These are phyloP conservation scores for Himalopsyche kuldschensis DNA, from an alignment of 2,888 invertebrate species.

Conservation along the genomic window DNA sequence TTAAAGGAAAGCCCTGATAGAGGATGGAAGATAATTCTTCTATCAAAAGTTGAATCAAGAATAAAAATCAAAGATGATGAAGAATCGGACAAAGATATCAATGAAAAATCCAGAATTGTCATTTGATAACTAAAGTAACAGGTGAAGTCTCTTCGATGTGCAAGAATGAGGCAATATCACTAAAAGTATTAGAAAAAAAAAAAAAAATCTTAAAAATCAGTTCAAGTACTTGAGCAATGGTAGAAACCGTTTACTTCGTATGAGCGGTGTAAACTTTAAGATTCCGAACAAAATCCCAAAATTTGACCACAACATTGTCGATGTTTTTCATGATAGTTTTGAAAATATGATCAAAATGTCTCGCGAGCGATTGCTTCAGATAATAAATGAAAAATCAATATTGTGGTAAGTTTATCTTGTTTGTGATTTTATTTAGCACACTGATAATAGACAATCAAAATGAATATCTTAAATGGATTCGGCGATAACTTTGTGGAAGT, in stretches of 20 bases:
- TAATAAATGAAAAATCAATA: not conserved
- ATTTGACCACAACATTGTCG: not conserved
- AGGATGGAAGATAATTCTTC: not conserved
- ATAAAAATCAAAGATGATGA: not conserved
- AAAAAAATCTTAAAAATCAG: not conserved
- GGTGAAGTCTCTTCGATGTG: not conserved
- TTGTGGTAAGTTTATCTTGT: not conserved
- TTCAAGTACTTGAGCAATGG: not conserved
- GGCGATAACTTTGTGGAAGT: no score
- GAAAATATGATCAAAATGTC: not conserved
- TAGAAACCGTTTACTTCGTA: not conserved
- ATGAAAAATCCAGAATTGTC: not conserved
- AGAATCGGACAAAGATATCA: not conserved
- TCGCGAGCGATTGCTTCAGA: not conserved
- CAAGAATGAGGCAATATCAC: not conserved
- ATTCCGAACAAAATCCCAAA: not conserved
- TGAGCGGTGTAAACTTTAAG: not conserved
- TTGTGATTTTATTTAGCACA: no score
- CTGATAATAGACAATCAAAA: no score
- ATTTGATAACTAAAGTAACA: not conserved
- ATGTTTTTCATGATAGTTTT: not conserved
- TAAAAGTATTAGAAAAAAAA: not conserved
- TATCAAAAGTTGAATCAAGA: not conserved
- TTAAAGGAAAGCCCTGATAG: not conserved
- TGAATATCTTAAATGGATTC: no score